Evolutionary conservation across 2,888 invertebrate genomes (phyloP).

Genomic region (Tachina fera): DNA sequence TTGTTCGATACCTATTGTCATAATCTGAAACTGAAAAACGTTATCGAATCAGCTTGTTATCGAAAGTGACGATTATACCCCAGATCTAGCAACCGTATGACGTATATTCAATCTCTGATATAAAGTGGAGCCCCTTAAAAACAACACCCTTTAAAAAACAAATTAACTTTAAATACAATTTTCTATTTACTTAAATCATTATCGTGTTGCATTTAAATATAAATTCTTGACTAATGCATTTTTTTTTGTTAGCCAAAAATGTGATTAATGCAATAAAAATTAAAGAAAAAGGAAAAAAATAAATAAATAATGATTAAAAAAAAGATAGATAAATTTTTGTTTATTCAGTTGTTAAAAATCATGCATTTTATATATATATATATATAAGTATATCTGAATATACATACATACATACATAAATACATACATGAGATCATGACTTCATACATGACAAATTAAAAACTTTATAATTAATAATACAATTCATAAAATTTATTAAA

Average conservation of each 20-base stretch:
- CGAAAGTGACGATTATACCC: too few relatives aligned
- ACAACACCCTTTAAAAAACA: too few relatives aligned
- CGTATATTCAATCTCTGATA: too few relatives aligned
- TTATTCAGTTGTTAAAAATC: slow-evolving; percentile 14
- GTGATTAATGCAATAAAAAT: slow-evolving; percentile 33
- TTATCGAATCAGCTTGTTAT: too few relatives aligned
- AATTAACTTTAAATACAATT: neutral
- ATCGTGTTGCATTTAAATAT: neutral
- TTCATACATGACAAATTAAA: neutral
- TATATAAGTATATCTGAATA: too few relatives aligned
- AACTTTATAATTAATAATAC: neutral
- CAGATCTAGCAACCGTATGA: too few relatives aligned
- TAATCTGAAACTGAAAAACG: too few relatives aligned
- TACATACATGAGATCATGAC: neutral
- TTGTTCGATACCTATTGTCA: too few relatives aligned
- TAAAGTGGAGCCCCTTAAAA: too few relatives aligned
- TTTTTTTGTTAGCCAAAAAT: neutral
- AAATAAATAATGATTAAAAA: neutral
- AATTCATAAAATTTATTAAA: too few relatives aligned
- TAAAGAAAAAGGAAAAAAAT: neutral
- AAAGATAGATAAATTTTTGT: neutral
- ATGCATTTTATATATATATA: neutral
- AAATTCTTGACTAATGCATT: slow-evolving; percentile 35
- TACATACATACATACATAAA: too few relatives aligned
- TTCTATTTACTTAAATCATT: slow-evolving; percentile 5